Conservation (phyloP, 2,888 invertebrate species). For the Nymphalis c-album region DNA sequence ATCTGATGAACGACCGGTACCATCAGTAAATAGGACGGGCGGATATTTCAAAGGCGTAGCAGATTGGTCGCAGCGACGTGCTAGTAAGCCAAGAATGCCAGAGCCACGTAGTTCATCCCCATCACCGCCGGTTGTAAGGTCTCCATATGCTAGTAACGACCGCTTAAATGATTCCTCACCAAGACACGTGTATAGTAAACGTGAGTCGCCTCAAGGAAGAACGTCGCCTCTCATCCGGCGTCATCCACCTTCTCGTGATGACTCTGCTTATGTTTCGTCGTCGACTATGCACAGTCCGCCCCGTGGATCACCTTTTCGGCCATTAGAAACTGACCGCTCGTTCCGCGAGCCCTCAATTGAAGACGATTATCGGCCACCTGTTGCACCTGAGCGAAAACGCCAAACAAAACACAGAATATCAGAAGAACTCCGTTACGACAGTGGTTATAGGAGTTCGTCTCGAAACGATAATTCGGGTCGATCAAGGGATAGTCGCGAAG, state of each 20-base stretch:
- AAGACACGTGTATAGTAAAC: slow-evolving; percentile 66
- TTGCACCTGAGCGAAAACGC: slow-evolving; percentile 85
- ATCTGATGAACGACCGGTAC: slow-evolving; percentile 74
- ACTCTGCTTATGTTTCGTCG: slow-evolving; percentile 81
- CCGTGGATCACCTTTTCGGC: slow-evolving; percentile 76
- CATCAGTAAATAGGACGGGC: slow-evolving; percentile 68
- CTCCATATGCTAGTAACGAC: slow-evolving; percentile 71
- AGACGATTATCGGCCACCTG: slow-evolving; percentile 79
- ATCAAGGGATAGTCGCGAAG: slow-evolving; percentile 73
- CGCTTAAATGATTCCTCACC: slow-evolving; percentile 68
- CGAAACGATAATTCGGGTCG: slow-evolving; percentile 78
- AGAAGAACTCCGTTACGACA: slow-evolving; percentile 79
- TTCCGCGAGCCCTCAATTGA: slow-evolving; percentile 78
- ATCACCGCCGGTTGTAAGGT: slow-evolving; percentile 69
- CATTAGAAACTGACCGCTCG: slow-evolving; percentile 69
- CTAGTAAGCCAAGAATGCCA: slow-evolving; percentile 76
- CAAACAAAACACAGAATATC: slow-evolving; percentile 79
- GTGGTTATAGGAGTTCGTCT: slow-evolving; percentile 81
- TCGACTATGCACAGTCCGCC: slow-evolving; percentile 81
- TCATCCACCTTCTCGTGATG: slow-evolving; percentile 78
- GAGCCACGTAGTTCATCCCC: slow-evolving; percentile 75
- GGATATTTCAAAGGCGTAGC: slow-evolving; percentile 88
- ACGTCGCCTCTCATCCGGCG: slow-evolving; percentile 71
- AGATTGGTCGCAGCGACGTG: slow-evolving; percentile 88
- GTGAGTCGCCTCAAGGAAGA: slow-evolving; percentile 72